These are phyloP conservation scores for Apis laboriosa DNA, from an alignment of 1,140 invertebrate species.

Conservation along the genomic window DNA sequence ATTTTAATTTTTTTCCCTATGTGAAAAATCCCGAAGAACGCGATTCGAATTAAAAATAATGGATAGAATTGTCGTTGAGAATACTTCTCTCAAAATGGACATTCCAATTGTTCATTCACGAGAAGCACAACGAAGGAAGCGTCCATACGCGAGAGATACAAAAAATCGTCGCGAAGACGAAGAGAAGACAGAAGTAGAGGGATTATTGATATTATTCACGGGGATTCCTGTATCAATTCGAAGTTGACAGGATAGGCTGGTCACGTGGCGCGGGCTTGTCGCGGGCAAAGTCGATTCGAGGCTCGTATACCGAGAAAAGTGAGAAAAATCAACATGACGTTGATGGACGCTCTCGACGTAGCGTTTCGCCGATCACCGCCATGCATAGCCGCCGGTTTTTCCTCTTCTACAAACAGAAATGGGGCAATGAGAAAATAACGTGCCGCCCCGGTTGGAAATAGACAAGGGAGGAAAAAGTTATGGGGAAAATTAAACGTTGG, in stretches of 20 bases:
- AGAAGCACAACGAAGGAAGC: no score
- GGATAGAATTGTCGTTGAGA: no score
- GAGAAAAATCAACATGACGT: constrained; percentile 49
- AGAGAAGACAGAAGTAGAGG: neutral
- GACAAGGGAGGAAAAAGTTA: neutral
- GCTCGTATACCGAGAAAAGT: constrained; percentile 39
- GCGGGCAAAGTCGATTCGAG: constrained; percentile 26
- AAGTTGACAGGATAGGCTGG: constrained; percentile 27
- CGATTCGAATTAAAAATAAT: no score
- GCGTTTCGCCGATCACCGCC: constrained; percentile 63
- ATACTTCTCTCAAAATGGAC: no score
- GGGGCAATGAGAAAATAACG: neutral
- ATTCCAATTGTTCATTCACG: no score
- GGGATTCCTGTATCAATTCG: constrained; percentile 3
- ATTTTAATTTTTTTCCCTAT: no score
- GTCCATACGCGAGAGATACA: no score
- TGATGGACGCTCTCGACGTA: constrained; percentile 39
- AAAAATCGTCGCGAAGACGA: neutral
- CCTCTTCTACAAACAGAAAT: constrained; percentile 63
- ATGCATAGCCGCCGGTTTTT: constrained; percentile 70
- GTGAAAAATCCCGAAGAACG: no score
- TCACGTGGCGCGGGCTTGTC: constrained; percentile 55
- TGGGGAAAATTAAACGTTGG: neutral
- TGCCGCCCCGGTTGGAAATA: no score
- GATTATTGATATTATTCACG: constrained; percentile 5